These are phyloP conservation scores for Andrena camellia DNA, from an alignment of 2,888 invertebrate species.

Conservation along the genomic window DNA sequence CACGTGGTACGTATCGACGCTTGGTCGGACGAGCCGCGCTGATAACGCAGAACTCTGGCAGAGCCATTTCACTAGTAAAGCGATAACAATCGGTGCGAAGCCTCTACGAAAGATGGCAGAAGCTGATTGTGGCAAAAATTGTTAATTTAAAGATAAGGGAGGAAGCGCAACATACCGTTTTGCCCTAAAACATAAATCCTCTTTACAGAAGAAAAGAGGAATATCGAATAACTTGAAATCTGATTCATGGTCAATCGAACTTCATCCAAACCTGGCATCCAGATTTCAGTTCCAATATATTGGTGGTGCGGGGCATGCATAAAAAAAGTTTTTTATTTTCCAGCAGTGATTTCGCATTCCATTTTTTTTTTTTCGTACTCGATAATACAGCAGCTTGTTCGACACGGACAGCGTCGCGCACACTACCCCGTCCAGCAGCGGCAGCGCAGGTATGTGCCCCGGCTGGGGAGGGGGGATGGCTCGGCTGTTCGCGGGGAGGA, in stretches of 20 bases:
- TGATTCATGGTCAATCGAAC: neutral
- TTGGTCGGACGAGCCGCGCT: constrained; percentile 35
- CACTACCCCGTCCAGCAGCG: constrained; percentile 2
- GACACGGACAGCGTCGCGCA: neutral
- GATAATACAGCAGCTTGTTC: neutral
- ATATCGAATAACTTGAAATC: no score
- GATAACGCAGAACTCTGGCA: constrained; percentile 57
- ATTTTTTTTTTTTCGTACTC: neutral
- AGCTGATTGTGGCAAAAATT: neutral
- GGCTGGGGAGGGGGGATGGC: constrained; percentile 27
- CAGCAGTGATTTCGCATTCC: no score
- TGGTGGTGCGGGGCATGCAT: neutral
- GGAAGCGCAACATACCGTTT: neutral
- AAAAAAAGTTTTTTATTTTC: no score
- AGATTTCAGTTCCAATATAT: neutral
- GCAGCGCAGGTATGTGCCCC: constrained; percentile 37
- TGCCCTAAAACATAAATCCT: neutral
- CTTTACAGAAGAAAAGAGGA: neutral
- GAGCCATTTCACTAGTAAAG: neutral
- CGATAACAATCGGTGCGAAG: neutral
- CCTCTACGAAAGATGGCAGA: constrained; percentile 35
- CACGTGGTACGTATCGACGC: constrained; percentile 41
- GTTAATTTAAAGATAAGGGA: neutral
- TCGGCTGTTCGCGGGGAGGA: constrained; percentile 20
- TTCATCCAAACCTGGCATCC: neutral